phyloP scores from a whole-genome alignment of 2,888 invertebrate genomes.

The Drosophila picticornis region DNA sequence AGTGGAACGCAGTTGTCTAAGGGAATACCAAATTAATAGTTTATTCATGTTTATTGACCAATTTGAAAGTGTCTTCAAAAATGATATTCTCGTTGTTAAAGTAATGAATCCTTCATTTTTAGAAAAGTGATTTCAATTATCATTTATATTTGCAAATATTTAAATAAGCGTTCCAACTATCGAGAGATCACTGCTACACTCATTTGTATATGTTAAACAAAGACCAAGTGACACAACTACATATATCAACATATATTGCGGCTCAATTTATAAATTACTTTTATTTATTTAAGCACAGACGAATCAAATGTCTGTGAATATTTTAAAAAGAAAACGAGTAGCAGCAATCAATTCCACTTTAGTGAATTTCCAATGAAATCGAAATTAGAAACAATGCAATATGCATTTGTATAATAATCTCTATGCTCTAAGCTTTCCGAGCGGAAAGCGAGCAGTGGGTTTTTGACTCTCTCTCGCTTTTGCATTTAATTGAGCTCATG shows the following conservation, averaged over 20 bases:
- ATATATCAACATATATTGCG: not conserved
- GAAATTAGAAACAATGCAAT: conserved; percentile 6
- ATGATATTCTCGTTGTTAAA: not conserved
- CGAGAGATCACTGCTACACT: not conserved
- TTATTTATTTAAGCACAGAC: not conserved
- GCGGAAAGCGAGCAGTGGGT: not conserved
- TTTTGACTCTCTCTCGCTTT: conserved; percentile 9
- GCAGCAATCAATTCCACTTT: conserved; percentile 10
- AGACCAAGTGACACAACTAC: conserved; percentile 11
- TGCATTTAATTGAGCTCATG: conserved; percentile 52
- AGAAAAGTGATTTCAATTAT: not conserved
- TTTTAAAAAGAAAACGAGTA: not conserved
- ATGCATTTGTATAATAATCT: conserved; percentile 13
- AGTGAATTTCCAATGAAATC: conserved; percentile 5
- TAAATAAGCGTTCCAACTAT: not conserved
- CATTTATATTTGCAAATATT: not conserved
- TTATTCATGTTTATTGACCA: not conserved
- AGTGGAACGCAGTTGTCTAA: not conserved
- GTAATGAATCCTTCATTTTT: not conserved
- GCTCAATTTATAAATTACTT: not conserved
- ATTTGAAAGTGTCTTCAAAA: not conserved
- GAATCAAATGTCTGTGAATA: not conserved
- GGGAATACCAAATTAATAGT: not conserved
- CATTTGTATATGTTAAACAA: conserved; percentile 4
- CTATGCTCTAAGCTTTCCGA: not conserved